phyloP scores from a whole-genome alignment of 2,113 vertebrate species.

The Lynx canadensis region DNA sequence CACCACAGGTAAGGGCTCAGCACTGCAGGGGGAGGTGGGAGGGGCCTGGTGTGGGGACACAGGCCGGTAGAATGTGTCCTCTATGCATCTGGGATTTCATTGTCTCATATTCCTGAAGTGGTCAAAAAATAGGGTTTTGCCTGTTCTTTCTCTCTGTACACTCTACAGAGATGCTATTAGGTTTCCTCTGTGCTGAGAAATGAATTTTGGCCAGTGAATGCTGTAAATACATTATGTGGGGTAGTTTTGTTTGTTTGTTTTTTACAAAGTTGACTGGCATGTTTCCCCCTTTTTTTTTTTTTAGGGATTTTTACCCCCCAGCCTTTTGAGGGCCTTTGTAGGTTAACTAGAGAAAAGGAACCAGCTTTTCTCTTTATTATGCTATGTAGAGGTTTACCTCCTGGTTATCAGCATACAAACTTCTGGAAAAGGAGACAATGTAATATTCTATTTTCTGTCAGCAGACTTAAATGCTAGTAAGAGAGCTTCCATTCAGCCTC shows the following conservation, averaged over 20 bases:
- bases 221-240: neutral
- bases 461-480: neutral
- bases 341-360: neutral
- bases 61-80: neutral
- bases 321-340: neutral
- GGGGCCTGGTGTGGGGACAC: neutral
- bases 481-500: neutral
- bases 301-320: neutral
- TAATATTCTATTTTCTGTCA: neutral
- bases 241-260: neutral
- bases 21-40: fast-evolving
- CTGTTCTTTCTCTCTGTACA: neutral
- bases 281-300: neutral
- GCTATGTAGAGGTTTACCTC: neutral
- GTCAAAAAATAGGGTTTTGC: neutral
- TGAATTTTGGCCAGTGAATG: neutral
- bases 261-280: neutral
- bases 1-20: neutral
- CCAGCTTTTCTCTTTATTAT: constrained; percentile 14
- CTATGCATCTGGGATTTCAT: neutral
- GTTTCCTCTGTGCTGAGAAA: neutral
- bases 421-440: neutral
- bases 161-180: too few species aligned
- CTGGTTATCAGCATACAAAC: neutral
- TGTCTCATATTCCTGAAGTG: neutral